Evolutionary conservation across 2,113 vertebrate genomes (phyloP), one percentile per base, ranked within the genome.

Genomic region (Pelodiscus sinensis): DNA sequence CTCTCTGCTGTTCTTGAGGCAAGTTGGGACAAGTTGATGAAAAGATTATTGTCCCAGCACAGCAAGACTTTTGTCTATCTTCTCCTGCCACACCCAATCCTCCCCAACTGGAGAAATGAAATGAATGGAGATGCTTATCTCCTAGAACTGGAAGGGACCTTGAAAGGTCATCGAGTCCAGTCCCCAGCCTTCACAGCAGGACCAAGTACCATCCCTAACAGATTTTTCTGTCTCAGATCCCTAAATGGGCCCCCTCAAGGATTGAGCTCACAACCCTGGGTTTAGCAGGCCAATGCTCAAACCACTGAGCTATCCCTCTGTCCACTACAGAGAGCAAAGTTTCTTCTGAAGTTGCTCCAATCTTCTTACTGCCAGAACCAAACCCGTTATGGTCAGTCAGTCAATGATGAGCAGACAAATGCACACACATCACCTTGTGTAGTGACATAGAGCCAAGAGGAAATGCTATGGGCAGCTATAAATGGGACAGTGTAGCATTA

Each of bases 361-460:
- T 54, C 52, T 54, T 2, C 52, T 54, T 54, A 54, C 52, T 54
- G 14, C 3, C 10, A 54, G 52, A 54, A 54, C 71, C 71, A 19
- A 38, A n/a, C 8, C 75, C 7, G 5, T 29, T 50, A 62, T 1
- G 2, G 54, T 50, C 14, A 31, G 5, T 6, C 56, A 75, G 44
- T 90, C 0, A 0, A 27, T 21, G 79, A 5, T 55, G 60, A 1
- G 2, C 73, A 50, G 44, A 12, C 2, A 18, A 54, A 2, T 0
- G 1, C 5, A 1, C 0, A 0, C 31, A n/a, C 38, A n/a, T 51
- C 2, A 3, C 44, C 51, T 51, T 0, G 0, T 0, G 0, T 77
- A 77, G 38, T 25, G 22, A 77, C 38, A 38, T 44, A 50, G 38
- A 50, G 22, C 73, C 24, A 50, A 24, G 6, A 25, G 22, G 38